A percentile compares a stretch with the other conserved stretches of the same genome.
These are phyloP conservation scores for Drosophila leontia DNA, from an alignment of 1,140 invertebrate genomes.

Conservation along the genomic window DNA sequence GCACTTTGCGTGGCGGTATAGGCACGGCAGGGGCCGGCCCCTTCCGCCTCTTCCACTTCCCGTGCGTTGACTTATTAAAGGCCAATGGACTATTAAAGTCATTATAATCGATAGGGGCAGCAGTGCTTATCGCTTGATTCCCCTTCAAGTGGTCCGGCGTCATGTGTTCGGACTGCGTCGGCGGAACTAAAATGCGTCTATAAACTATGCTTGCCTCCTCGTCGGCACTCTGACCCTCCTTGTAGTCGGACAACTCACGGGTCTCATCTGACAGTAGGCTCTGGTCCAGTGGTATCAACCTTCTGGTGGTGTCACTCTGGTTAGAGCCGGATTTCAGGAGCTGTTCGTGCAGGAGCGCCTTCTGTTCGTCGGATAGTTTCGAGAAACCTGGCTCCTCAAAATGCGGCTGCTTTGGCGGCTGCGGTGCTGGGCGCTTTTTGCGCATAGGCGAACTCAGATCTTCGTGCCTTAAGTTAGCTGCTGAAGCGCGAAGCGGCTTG, in stretches of 20 bases:
- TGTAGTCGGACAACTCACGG: slow-evolving; percentile 20
- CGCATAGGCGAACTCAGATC: slow-evolving; percentile 50
- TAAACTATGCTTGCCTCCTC: slow-evolving; percentile 61
- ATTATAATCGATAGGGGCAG: slow-evolving; percentile 20
- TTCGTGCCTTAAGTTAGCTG: slow-evolving; percentile 6
- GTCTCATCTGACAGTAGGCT: slow-evolving; percentile 46
- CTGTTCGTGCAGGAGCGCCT: slow-evolving; percentile 61
- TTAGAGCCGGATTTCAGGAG: slow-evolving; percentile 14
- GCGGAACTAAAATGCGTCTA: slow-evolving; percentile 65
- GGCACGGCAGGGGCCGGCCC: slow-evolving; percentile 91
- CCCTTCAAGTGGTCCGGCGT: slow-evolving; percentile 86
- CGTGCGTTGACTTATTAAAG: slow-evolving; percentile 85
- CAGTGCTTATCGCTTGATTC: slow-evolving; percentile 7
- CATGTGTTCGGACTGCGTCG: slow-evolving; percentile 85
- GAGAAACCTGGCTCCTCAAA: slow-evolving; percentile 32
- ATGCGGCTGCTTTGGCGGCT: slow-evolving; percentile 86
- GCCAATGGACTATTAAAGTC: slow-evolving; percentile 19
- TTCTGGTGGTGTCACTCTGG: slow-evolving; percentile 11
- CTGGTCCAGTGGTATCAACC: slow-evolving; percentile 68
- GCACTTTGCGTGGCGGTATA: slow-evolving; percentile 86
- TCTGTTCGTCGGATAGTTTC: slow-evolving; percentile 58
- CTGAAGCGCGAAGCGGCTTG: slow-evolving; percentile 83
- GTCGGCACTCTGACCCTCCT: slow-evolving; percentile 32
- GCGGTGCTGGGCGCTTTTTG: slow-evolving; percentile 90
- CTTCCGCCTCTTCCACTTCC: slow-evolving; percentile 91